Base-by-base conservation (phyloP, 2,888 invertebrate species). In the Lasioglossum marginatum region DNA sequence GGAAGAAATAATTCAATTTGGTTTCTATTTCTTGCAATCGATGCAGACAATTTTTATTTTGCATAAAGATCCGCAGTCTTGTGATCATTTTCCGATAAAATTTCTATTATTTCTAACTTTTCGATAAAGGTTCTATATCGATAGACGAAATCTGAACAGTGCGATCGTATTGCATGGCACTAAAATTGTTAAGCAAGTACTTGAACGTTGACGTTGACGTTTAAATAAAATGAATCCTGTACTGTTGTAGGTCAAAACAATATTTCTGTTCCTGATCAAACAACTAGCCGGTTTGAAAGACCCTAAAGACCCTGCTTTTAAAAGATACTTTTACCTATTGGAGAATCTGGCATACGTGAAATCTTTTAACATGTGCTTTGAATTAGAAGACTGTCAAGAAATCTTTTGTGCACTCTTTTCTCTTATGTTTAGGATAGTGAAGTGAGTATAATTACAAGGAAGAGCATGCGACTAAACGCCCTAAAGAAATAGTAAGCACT, bases 341-440 rank as follows among this genome's bases (percentile, higher is more conserved):
- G 99, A 99, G 96, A 99, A 99, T 95, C 96, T 99, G 92, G 99
- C 99, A 0, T 99, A 99, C 95, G 99, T 99, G 60, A 99, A 99
- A 95, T 99, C 99, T 0, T 99, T 99, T 95, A 99, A 99, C 95
- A 99, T 99, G 97, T 99, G 99, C 95, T 98, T 99, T 94, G 99
- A 99, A 95, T 96, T 99, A 83, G 99, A 99, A 95, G 99, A 99
- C 96, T 99, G 98, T 92, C 99, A 99, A 95, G 99, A 99, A 95
- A 99, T 99, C 92, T 99, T 99, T 96, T 98, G 98, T 94, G 97
- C 97, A 23, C 96, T 99, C 2, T 99, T 99, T 96, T 97, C 97
- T 82, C 97, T 99, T 79, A 98, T 99, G 97, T 99, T 99, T 95
- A 98, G 97, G 95, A 99, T 99, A 95, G 98, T 99, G 93, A 99